Base-by-base conservation (phyloP, 1,140 invertebrate species). In the Penaeus japonicus region DNA sequence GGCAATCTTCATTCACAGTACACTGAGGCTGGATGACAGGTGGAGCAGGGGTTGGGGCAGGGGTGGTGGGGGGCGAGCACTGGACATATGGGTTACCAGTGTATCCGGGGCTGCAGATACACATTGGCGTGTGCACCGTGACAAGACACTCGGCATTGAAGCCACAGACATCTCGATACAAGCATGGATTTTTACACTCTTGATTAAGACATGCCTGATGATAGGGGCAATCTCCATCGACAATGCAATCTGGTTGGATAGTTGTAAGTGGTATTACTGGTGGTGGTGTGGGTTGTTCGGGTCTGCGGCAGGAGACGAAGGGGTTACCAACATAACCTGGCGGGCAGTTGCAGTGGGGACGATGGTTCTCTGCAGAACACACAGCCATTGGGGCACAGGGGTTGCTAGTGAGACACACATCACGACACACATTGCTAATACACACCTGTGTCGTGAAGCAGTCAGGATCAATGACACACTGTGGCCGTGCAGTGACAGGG, bases 81-180 rank as follows among this genome's bases (percentile, higher is more conserved):
- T 95, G 94, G 84, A 95, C 94, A 92, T 98, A 98, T 12, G 97
- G 97, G 94, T 98, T 98, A 85, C 97, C 97, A 86, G 93, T 95
- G 7, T 95, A 96, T 20, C 96, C 96, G 73, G 95, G 94, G 92
- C 97, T 95, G 91, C 97, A 98, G 89, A 96, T 95, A 91, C 97
- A 98, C 62, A 91, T 91, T 87, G 97, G 94, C 62, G 96, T 93
- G 91, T 98, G 97, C 91, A 97, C 96, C 90, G 96, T 94, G 2
- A 97, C 95, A 24, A 94, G 93, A 91, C 97, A 98, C 91, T 96
- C 94, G 0, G 97, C 96, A 82, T 95, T 93, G 0, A 94, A 93
- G 0, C 96, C 95, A 90, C 94, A 95, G 17, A 94, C 93, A 35
- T 94, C 93, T 83, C 95, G 94, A 54, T 91, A 30, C 22, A 93